Base-by-base conservation (phyloP, 2,797 vertebrate species). In the Clarias pachynema region DNA sequence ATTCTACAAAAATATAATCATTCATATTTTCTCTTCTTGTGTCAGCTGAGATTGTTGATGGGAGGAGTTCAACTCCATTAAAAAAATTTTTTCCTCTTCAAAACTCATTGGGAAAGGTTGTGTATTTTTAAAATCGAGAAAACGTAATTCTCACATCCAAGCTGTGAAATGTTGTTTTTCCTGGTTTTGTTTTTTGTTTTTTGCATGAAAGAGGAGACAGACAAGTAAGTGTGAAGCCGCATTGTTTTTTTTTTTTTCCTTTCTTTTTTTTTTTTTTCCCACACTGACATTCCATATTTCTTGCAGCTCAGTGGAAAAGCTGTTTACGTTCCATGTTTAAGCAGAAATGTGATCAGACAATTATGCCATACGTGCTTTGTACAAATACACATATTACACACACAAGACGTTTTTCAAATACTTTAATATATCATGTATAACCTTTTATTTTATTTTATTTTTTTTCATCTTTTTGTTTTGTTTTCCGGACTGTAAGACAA, bases 61-160 rank as follows among this genome's bases (percentile, higher is more conserved):
- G 3, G 14, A 4, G 57, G 57, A 14, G 15, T 18, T 59, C 57
- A 37, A 22, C 4, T 59, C 16, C 57, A 59, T 37, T 34, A 34
- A 34, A 34, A 34, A 34, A 34, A 34, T 8, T 22, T 7, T 24
- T 22, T 60, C 5, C 7, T 24, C 18, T 2, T 1, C 44, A 1
- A 44, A 49, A 49, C 10, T 49, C 44, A 49, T 49, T 49, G n/a
- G 14, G 66, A 37, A 22, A 83, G 29, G 65, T 56, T 34, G 34
- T 63, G 34, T 86, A 74, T 74, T 74, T 80, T 74, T 81, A 81
- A 68, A 81, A 18, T 8, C 57, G 4, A 24, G 44, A 49, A 49
- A 83, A 6, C 72, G 29, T 16, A 72, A 74, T 90, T 79, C 84
- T 87, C 84, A 84, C 84, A 80, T 89, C 87, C 77, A 85, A 90